These are phyloP conservation scores for Chloroceryle amazona DNA, from an alignment of 2,797 vertebrate species.

Conservation along the genomic window DNA sequence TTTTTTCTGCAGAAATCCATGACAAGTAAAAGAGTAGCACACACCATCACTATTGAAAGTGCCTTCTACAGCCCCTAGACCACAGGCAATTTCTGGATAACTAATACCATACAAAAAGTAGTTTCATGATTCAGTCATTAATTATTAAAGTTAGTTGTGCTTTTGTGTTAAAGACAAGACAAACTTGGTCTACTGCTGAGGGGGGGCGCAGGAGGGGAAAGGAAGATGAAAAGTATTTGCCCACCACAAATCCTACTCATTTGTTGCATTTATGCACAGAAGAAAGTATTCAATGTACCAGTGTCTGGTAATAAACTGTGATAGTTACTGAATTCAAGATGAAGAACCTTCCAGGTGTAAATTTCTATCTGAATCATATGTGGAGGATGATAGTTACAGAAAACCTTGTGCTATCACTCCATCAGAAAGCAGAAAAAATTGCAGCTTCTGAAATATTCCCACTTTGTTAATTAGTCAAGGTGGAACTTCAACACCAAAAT, in stretches of 20 bases:
- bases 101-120: rapidly evolving
- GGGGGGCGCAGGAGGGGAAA: too few species aligned
- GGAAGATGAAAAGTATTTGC: background rate
- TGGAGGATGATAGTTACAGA: background rate
- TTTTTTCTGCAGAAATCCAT: background rate
- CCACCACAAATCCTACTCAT: background rate
- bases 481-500: background rate
- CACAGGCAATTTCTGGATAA: background rate
- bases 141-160: background rate
- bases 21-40: background rate
- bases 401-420: background rate
- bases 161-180: background rate
- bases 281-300: background rate
- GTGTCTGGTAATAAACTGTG: background rate
- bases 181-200: background rate
- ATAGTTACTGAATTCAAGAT: background rate
- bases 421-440: background rate
- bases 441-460: background rate
- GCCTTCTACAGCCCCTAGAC: background rate
- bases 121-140: background rate
- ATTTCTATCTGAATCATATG: background rate
- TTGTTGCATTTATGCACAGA: background rate
- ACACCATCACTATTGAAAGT: background rate
- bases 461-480: background rate
- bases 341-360: background rate